phyloP scores from a whole-genome alignment of 2,113 vertebrate species.

The Vireo altiloquus region DNA sequence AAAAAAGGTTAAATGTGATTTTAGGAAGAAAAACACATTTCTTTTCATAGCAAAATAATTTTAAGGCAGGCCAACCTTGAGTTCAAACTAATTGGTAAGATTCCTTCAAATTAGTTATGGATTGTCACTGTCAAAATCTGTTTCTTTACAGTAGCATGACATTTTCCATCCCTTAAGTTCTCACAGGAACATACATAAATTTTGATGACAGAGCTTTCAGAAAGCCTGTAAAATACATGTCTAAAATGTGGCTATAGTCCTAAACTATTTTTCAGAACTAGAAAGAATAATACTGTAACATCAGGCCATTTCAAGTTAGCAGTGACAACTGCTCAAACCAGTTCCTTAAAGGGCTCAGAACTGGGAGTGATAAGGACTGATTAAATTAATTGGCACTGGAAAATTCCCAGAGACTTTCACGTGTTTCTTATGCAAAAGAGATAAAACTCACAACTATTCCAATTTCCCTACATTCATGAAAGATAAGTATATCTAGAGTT shows the following conservation, averaged over 20 bases:
- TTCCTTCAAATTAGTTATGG: constrained; percentile 2
- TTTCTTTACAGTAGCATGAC: not conserved
- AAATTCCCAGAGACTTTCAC: not conserved
- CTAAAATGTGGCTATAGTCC: not conserved
- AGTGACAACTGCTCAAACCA: not conserved
- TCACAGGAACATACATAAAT: not conserved
- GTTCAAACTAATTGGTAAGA: constrained; percentile 1
- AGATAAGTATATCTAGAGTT: not conserved
- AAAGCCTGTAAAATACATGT: constrained; percentile 16
- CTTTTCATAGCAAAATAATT: not conserved
- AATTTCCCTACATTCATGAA: not conserved
- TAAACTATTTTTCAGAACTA: constrained; percentile 22
- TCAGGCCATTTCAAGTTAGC: not conserved
- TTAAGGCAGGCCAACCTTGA: not conserved
- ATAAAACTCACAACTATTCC: not conserved
- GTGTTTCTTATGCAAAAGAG: constrained; percentile 10
- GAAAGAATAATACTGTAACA: not conserved
- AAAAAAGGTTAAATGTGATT: not conserved
- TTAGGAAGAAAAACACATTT: not conserved
- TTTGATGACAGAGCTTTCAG: not conserved
- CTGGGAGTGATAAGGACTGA: not conserved
- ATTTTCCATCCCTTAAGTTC: constrained; percentile 2
- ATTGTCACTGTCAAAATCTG: constrained; percentile 28
- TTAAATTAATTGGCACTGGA: constrained; percentile 34
- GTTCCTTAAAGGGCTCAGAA: not conserved